phyloP scores from a whole-genome alignment of 2,888 invertebrate genomes.

The Sesia apiformis region DNA sequence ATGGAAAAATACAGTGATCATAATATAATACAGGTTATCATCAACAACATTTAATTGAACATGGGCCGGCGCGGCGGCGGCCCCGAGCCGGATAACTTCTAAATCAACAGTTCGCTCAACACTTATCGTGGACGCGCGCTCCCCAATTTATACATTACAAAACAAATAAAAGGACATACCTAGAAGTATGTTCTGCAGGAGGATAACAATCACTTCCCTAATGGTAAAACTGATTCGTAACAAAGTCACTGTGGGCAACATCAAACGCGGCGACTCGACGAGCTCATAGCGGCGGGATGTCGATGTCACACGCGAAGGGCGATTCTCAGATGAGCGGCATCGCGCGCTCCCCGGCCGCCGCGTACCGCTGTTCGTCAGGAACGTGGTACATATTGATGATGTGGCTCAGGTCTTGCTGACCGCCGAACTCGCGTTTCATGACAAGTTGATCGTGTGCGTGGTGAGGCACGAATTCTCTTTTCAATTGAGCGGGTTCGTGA shows the following conservation, averaged over 20 bases:
- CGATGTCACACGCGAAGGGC: conserved; percentile 78
- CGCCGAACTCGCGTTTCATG: conserved; percentile 83
- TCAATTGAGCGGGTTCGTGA: conserved; percentile 69
- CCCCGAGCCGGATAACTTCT: conserved; percentile 32
- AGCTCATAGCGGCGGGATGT: conserved; percentile 78
- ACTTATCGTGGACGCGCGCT: conserved; percentile 44
- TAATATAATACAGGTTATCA: conserved; percentile 66
- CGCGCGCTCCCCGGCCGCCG: conserved; percentile 74
- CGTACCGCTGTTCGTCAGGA: conserved; percentile 77
- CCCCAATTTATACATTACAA: conserved; percentile 34
- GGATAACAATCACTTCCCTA: conserved; percentile 58
- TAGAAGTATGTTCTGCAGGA: conserved; percentile 60
- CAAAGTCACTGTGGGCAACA: conserved; percentile 44
- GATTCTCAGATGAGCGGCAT: conserved; percentile 79
- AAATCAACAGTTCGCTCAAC: conserved; percentile 53
- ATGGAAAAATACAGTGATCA: conserved; percentile 70
- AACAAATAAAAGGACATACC: conserved; percentile 70
- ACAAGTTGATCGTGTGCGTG: conserved; percentile 56
- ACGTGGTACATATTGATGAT: conserved; percentile 81
- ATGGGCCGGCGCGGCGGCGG: conserved; percentile 24
- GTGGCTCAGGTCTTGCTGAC: conserved; percentile 76
- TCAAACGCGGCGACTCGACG: conserved; percentile 64
- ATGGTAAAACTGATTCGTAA: conserved; percentile 38
- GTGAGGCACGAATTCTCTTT: conserved; percentile 71
- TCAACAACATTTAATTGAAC: conserved; percentile 68